Evolutionary conservation across 2,113 vertebrate species (phyloP), one percentile per base, ranked within the genome.

Genomic region (Malurus elegans): DNA sequence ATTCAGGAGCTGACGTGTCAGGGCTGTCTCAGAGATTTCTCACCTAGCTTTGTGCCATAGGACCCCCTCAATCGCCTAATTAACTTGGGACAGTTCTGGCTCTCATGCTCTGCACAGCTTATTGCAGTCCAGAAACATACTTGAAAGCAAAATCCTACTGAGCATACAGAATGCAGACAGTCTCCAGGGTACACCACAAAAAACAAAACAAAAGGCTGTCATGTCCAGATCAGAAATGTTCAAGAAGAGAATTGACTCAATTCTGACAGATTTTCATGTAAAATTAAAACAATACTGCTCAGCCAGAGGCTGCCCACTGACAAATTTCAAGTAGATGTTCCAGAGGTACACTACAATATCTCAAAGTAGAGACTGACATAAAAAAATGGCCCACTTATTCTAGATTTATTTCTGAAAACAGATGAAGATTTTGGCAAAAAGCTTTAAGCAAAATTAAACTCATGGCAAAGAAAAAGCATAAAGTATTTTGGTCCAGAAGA

Each of bases 381-480:
- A 38, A 66, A 82, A 82, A 82, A 10, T 0, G 4, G 56, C 32
- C 88, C 38, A 54, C 51, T 64, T 66, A 78, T 54, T 87, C 61
- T n/a, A 57, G 51, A 14, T 51, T 70, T 62, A 18, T 78, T 84
- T 87, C 57, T 29, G 23, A 80, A 88, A 96, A 91, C 9, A 84
- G 51, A 89, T 36, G 12, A 90, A 47, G 18, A 85, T 71, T 90
- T 44, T 60, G 70, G 65, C 65, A 67, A 64, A 91, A 84, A 81
- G 21, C 36, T 91, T 95, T 64, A 67, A 78, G 79, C 32, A 89
- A 92, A 84, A 80, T 56, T 65, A 76, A 95, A 93, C 25, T 51
- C 45, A 57, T 76, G 40, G 23, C 12, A 44, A 75, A 75, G 48
- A 66, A 82, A 81, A 78, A 24, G 18, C 34, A 67, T 53, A 8